phyloP scores from a whole-genome alignment of 2,888 invertebrate genomes.

The Leucophenga montana region DNA sequence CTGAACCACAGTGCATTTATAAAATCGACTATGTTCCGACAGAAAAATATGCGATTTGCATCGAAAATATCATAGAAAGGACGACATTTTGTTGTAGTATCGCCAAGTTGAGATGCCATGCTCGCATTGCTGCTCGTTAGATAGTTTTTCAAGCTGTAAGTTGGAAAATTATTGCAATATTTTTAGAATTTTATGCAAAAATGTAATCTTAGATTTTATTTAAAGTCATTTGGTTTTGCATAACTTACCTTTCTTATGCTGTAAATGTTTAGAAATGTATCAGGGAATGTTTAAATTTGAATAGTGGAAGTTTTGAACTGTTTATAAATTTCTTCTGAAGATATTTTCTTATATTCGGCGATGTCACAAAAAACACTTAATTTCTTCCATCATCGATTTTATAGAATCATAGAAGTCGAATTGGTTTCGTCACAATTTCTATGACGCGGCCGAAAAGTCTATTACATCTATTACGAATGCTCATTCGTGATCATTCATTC shows the following conservation, averaged over 20 bases:
- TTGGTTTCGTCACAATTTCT: too few species aligned
- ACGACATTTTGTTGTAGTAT: constrained; percentile 80
- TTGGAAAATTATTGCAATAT: neutral
- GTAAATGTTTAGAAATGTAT: neutral
- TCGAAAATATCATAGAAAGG: constrained; percentile 82
- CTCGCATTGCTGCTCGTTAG: constrained; percentile 81
- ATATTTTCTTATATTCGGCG: too few species aligned
- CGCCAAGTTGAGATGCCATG: constrained; percentile 77
- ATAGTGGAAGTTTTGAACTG: neutral
- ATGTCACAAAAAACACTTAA: too few species aligned
- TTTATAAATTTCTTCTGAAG: neutral
- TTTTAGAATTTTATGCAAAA: too few species aligned
- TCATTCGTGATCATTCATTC: too few species aligned
- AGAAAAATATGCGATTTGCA: constrained; percentile 76
- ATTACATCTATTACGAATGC: too few species aligned
- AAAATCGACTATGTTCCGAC: constrained; percentile 71
- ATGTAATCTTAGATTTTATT: too few species aligned
- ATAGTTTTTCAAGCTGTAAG: constrained; percentile 77
- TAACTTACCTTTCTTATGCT: too few species aligned
- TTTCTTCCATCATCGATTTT: too few species aligned
- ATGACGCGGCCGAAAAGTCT: too few species aligned
- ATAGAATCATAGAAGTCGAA: too few species aligned
- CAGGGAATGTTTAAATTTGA: neutral
- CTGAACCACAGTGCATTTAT: constrained; percentile 82
- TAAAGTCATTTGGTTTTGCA: too few species aligned